phyloP scores from a whole-genome alignment of 2,797 vertebrate species.

The Microhierax caerulescens region DNA sequence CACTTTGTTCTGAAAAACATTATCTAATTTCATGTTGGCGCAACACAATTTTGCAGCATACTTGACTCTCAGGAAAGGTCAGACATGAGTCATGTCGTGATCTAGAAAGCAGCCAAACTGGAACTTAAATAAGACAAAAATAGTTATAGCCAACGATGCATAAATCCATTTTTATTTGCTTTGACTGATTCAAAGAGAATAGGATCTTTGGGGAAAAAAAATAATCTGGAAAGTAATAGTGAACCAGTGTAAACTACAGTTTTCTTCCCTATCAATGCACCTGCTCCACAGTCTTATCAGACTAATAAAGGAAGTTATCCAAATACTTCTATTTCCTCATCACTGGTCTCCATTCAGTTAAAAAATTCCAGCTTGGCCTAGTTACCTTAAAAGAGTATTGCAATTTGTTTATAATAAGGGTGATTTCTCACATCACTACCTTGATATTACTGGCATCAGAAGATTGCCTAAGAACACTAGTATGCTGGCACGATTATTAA shows the following conservation, averaged over 20 bases:
- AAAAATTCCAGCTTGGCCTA: neutral
- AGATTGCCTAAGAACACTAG: neutral
- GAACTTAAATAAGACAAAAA: neutral
- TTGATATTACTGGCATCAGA: neutral
- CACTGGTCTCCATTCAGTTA: neutral
- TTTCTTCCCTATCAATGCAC: neutral
- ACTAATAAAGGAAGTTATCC: neutral
- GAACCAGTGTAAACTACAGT: neutral
- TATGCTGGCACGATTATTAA: neutral
- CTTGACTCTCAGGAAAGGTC: constrained; percentile 8
- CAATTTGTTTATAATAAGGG: neutral
- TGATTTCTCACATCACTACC: neutral
- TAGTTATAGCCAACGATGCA: neutral
- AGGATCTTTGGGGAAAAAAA: neutral
- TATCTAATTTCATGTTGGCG: neutral
- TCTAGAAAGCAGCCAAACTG: neutral
- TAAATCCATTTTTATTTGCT: neutral
- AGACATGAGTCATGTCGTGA: neutral
- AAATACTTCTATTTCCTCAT: neutral
- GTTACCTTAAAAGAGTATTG: neutral
- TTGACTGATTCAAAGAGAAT: neutral
- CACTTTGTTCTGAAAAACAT: neutral
- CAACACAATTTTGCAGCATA: neutral
- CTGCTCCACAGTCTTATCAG: neutral
- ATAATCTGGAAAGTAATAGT: neutral